Evolutionary conservation across 2,888 invertebrate genomes (phyloP).

Genomic region (Mystacides longicornis): DNA sequence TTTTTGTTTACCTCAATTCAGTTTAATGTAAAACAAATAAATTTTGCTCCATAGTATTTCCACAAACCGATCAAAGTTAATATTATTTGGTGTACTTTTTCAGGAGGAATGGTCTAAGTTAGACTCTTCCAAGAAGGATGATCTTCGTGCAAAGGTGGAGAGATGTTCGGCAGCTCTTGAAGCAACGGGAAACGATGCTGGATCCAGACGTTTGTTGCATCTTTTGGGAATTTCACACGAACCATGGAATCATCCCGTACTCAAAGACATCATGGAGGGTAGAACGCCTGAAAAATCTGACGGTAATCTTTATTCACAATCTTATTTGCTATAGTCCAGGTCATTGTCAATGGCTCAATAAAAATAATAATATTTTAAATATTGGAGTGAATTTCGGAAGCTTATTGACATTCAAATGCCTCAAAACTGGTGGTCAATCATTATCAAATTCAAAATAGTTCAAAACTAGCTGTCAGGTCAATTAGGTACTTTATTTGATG

Average conservation of each 20-base stretch:
- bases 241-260: conserved; percentile 50
- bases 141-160: conserved; percentile 53
- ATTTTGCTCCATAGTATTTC: too few species aligned
- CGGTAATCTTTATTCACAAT: conserved; percentile 5
- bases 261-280: conserved; percentile 49
- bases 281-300: conserved; percentile 30
- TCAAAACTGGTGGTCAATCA: too few species aligned
- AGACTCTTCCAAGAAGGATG: conserved; percentile 38
- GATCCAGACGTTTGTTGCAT: conserved; percentile 40
- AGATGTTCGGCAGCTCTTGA: conserved; percentile 38
- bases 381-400: too few species aligned
- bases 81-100: background rate
- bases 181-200: conserved; percentile 36
- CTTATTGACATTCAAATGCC: too few species aligned
- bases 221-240: conserved; percentile 39
- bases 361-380: too few species aligned
- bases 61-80: background rate
- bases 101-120: conserved; percentile 25
- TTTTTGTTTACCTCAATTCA: too few species aligned
- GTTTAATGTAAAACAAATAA: too few species aligned
- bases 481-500: too few species aligned
- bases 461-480: too few species aligned
- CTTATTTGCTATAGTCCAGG: too few species aligned
- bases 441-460: too few species aligned
- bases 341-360: too few species aligned